Evolutionary conservation across 2,888 invertebrate species (phyloP), one percentile per base, ranked within the genome.

Genomic region (Tiliacea citrago): DNA sequence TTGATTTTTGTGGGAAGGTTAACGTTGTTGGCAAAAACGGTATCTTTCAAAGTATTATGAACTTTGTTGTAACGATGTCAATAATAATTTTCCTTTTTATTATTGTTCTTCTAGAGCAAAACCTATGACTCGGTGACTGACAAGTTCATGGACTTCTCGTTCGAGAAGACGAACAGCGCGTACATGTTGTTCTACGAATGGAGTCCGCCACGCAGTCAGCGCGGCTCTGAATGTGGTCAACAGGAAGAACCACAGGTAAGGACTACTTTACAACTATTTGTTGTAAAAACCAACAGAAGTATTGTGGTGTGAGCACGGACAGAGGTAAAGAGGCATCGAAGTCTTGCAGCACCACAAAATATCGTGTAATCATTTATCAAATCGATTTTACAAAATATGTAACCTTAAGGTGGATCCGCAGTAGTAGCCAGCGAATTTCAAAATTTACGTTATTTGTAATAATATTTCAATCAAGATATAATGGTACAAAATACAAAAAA

Each of bases 131-230:
- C 99, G 0, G 99, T 99, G 42, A 99, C 99, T 13, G 99, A 99
- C 90, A 99, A 99, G 93, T 99, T 99, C 93, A 98, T 99, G 98
- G 99, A 99, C 93, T 99, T 99, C 92, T 99, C 99, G 89, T 99
- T 99, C 92, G 99, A 99, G 95, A 99, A 99, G 97, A 99, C 99
- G 5, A 99, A 99, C 94, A 99, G 99, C 91, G 99, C 99, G 1
- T 99, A 99, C 94, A 99, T 99, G 99, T 93, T 99, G 87, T 99
- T 99, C 94, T 99, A 99, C 95, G 99, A 99, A 93, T 97, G 98
- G 88, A 98, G 98, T 82, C 97, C 97, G 88, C 96, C 97, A 87
- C 94, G 95, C 3, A 90, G 88, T 63, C 94, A 92, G 77, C 92
- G 95, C 0, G 94, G 93, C 13, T 93, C 95, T 7, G 96, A 96